phyloP scores from a whole-genome alignment of 1,140 invertebrate species.

The Ips typographus region DNA sequence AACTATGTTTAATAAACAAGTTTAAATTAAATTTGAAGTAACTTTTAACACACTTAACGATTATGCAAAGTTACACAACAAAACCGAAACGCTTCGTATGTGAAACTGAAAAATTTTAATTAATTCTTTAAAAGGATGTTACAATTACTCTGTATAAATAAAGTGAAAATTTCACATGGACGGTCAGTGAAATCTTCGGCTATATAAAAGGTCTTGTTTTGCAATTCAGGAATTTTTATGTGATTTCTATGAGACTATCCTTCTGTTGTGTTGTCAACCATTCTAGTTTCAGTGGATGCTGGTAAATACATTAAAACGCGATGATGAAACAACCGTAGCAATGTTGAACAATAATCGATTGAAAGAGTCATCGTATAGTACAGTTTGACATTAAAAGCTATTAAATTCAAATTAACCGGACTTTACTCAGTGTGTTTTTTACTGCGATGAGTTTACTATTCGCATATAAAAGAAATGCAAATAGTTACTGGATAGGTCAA shows the following conservation, averaged over 20 bases:
- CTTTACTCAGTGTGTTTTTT: neutral
- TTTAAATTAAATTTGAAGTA: too few species aligned
- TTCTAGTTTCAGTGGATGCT: neutral
- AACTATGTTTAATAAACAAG: too few species aligned
- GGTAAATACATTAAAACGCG: neutral
- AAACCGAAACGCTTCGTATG: neutral
- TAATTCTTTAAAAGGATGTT: conserved; percentile 11
- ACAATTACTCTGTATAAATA: conserved; percentile 15
- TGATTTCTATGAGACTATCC: conserved; percentile 4
- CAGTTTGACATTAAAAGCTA: neutral
- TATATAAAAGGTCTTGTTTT: neutral
- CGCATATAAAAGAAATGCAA: too few species aligned
- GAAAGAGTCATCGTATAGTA: too few species aligned
- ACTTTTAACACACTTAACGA: too few species aligned
- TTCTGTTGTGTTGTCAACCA: neutral
- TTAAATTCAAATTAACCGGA: neutral
- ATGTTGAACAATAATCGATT: neutral
- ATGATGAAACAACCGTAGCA: neutral
- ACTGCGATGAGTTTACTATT: too few species aligned
- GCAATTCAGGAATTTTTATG: conserved; percentile 6
- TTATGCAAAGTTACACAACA: too few species aligned
- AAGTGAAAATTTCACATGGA: conserved; percentile 18
- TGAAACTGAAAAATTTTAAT: conserved; percentile 13
- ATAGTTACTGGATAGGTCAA: too few species aligned
- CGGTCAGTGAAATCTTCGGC: conserved; percentile 10